phyloP scores from a whole-genome alignment of 1,140 invertebrate genomes.

The Calliphora vicina region DNA sequence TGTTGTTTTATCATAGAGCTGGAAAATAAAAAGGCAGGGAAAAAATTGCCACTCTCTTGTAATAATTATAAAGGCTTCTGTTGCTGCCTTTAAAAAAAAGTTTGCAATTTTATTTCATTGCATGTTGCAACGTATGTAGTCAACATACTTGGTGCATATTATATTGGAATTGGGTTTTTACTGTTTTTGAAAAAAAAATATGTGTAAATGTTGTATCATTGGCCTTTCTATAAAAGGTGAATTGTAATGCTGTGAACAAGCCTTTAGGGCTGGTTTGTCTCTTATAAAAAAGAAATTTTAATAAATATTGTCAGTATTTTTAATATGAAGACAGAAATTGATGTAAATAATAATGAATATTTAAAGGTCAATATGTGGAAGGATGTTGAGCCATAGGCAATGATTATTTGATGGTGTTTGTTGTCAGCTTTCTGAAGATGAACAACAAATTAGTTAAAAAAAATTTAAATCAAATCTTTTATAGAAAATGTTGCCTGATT shows the following conservation, averaged over 20 bases:
- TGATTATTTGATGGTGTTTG: background rate
- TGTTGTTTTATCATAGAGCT: background rate
- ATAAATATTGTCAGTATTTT: constrained; percentile 32
- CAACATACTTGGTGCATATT: background rate
- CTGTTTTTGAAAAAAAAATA: background rate
- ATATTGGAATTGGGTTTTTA: background rate
- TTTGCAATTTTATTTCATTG: constrained; percentile 5
- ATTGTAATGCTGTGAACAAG: background rate
- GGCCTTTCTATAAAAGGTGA: constrained; percentile 9
- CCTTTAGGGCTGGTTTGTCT: background rate
- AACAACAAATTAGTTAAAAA: no score
- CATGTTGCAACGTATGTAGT: no score
- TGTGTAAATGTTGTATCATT: background rate
- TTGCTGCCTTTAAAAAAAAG: background rate
- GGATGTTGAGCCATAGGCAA: background rate
- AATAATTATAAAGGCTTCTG: constrained; percentile 29
- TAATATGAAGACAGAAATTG: constrained; percentile 12
- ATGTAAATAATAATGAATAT: constrained; percentile 10
- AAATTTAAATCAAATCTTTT: no score
- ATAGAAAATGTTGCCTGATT: no score
- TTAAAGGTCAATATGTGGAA: background rate
- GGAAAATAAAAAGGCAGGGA: background rate
- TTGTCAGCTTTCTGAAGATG: no score
- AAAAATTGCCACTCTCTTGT: constrained; percentile 20
- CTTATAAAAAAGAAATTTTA: constrained; percentile 13